Evolutionary conservation across 2,888 invertebrate species (phyloP).

Genomic region (Acanthacorydalis orientalis): DNA sequence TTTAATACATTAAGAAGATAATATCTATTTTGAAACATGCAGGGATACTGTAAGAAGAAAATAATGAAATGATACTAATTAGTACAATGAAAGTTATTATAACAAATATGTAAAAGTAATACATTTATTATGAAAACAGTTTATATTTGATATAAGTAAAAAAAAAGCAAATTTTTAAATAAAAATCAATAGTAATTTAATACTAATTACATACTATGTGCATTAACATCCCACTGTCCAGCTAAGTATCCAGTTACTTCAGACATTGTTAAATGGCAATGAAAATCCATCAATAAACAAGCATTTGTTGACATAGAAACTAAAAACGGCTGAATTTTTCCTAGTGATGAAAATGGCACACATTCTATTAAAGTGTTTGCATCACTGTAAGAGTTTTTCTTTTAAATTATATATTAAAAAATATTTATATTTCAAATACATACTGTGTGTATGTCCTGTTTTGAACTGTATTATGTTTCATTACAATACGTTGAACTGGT

Average conservation of each 20-base stretch:
- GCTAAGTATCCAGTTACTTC: conserved; percentile 94
- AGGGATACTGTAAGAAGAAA: no score
- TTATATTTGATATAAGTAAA: no score
- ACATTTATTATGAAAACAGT: no score
- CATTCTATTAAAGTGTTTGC: conserved; percentile 80
- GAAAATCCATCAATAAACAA: conserved; percentile 76
- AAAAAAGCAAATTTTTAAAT: no score
- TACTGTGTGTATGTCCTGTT: conserved; percentile 63
- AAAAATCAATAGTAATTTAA: no score
- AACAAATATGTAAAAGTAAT: no score
- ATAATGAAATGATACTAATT: no score
- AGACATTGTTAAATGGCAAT: conserved; percentile 82
- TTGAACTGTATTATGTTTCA: conserved; percentile 58
- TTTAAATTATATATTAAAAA: neutral
- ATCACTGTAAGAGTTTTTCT: conserved; percentile 44
- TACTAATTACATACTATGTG: conserved; percentile 57
- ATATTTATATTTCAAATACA: conserved; percentile 21
- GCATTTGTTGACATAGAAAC: conserved; percentile 78
- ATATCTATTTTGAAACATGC: no score
- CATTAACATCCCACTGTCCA: conserved; percentile 87
- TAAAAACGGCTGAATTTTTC: conserved; percentile 84
- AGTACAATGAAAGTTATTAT: no score
- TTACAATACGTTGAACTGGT: conserved; percentile 43
- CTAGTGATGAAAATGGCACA: conserved; percentile 69
- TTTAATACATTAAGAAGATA: no score